A percentile compares a stretch with the other conserved stretches of the same genome.
phyloP scores from a whole-genome alignment of 2,113 vertebrate genomes.

The Myrmecobius fasciatus region DNA sequence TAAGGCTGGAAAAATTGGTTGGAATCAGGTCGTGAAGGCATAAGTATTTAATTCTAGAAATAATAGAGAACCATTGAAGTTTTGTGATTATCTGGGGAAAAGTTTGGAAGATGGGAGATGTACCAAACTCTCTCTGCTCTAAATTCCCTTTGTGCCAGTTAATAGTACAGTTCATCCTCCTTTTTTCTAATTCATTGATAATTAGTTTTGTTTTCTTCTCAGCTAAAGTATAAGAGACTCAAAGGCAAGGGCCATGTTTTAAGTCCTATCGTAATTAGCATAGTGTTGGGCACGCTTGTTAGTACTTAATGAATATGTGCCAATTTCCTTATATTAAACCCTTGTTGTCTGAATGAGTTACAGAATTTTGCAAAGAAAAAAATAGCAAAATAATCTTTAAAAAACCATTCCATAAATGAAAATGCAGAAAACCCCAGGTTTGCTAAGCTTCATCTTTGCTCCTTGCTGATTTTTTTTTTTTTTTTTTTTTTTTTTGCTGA shows the following conservation, averaged over 20 bases:
- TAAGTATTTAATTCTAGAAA: background rate
- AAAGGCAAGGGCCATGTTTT: background rate
- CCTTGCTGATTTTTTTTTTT: background rate
- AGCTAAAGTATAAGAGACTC: background rate
- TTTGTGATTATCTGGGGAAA: background rate
- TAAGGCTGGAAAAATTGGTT: background rate
- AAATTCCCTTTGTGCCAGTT: background rate
- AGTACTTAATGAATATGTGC: background rate
- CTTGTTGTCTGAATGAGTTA: background rate
- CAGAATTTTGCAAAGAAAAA: background rate
- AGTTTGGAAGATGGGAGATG: background rate
- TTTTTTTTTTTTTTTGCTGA: too few species aligned
- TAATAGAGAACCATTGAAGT: background rate
- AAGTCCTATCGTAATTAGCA: background rate
- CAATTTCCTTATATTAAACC: background rate
- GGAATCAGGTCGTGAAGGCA: background rate
- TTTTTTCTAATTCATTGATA: background rate
- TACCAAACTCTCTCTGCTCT: background rate
- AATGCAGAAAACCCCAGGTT: background rate
- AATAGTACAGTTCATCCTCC: background rate
- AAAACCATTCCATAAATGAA: background rate
- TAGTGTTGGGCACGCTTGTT: background rate
- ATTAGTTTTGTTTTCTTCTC: too few species aligned
- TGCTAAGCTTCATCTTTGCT: background rate
- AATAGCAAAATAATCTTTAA: background rate